Evolutionary conservation across 2,113 vertebrate species (phyloP), one percentile per base, ranked within the genome.

Genomic region (Morone saxatilis): DNA sequence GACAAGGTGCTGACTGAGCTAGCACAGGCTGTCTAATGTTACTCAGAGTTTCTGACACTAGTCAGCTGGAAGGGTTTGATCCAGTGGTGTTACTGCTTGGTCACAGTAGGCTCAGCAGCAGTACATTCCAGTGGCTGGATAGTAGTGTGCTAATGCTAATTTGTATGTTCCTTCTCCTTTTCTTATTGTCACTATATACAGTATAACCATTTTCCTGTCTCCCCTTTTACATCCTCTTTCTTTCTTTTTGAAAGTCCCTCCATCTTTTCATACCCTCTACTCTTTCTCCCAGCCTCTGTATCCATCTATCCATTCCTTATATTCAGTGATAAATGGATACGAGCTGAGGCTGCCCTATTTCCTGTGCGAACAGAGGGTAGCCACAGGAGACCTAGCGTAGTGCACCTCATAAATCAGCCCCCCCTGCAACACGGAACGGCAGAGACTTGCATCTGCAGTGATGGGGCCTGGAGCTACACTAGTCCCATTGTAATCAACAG

Each of bases 341-440:
- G 40, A 89, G 75, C 76, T 17, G 51, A 83, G 56, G 66, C 67
- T 92, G 93, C 69, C 88, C 94, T 92, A 94, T 81, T 94, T 94
- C 93, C 90, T 91, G 81, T 89, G 77, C 1, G 68, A 90, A 87
- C 82, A 83, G 72, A 90, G 69, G 59, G 76, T 80, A 83, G 89
- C 79, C 84, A 91, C 78, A 75, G 82, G 91, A 92, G 89, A 92
- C 88, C 76, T 77, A 53, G 67, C 36, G 50, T 25, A 63, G 88
- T 85, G 68, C 84, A 81, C 65, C 91, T 92, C 92, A 91, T 95
- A 94, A 95, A 95, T 94, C 93, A 94, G 92, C 31, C 79, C 89
- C 77, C 82, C 73, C 74, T 83, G 79, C 86, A 94, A 90, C 86
- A 85, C 2, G 20, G 68, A 82, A 73, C 50, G 69, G 53, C 19